phyloP scores from a whole-genome alignment of 2,113 vertebrate species.

The Epinephelus moara region DNA sequence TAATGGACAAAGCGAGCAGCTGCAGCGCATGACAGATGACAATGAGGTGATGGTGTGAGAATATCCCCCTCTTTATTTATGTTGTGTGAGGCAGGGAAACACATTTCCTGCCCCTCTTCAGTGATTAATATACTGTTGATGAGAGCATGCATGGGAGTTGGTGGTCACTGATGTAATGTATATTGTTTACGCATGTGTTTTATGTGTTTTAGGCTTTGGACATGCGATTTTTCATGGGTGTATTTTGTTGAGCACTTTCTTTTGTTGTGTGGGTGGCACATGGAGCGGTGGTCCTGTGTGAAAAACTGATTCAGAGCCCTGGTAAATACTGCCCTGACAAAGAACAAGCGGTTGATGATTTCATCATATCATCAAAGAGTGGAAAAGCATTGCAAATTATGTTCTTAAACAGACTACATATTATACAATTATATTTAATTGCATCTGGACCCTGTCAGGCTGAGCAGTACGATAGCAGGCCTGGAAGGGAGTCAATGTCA shows the following conservation, averaged over 20 bases:
- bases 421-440: constrained; percentile 52
- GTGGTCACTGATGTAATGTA: constrained; percentile 47
- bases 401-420: constrained; percentile 54
- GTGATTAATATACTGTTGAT: constrained; percentile 38
- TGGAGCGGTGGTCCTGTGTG: constrained; percentile 46
- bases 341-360: constrained; percentile 26
- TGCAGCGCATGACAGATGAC: constrained; percentile 25
- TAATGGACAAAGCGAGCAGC: constrained; percentile 16
- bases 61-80: background rate
- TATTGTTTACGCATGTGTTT: constrained; percentile 63
- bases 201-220: constrained; percentile 47
- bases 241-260: constrained; percentile 71
- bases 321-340: constrained; percentile 64
- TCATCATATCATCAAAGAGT: constrained; percentile 52
- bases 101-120: constrained; percentile 13
- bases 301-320: constrained; percentile 46
- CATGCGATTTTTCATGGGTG: constrained; percentile 58
- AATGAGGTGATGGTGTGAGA: constrained; percentile 20
- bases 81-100: constrained; percentile 16
- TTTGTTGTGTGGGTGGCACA: constrained; percentile 72
- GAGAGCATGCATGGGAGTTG: constrained; percentile 20
- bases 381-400: constrained; percentile 55
- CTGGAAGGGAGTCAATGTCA: constrained; percentile 52
- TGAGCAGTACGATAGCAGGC: constrained; percentile 33
- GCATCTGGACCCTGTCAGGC: constrained; percentile 53